Evolutionary conservation across 1,140 invertebrate genomes (phyloP).

Genomic region (Xylocopa sonorina): DNA sequence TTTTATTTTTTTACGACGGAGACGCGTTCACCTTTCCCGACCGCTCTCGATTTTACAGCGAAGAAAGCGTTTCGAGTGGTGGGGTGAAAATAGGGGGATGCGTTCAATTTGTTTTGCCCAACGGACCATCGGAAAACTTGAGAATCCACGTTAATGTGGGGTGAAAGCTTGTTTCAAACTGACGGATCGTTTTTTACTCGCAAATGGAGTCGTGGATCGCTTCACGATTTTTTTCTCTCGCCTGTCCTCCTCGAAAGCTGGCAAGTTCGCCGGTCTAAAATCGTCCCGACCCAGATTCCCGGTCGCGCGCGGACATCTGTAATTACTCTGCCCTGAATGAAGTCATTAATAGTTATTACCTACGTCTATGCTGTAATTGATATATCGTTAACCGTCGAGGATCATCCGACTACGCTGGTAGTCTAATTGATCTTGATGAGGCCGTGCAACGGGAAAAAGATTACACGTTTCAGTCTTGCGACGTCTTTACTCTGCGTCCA

Average conservation of each 20-base stretch:
- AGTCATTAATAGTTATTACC: constrained; percentile 70
- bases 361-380: constrained; percentile 69
- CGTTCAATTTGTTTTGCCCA: too few species aligned
- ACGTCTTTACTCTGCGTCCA: constrained; percentile 1
- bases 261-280: constrained; percentile 25
- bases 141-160: background rate
- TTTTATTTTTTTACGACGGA: too few species aligned
- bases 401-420: constrained; percentile 56
- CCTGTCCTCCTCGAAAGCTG: too few species aligned
- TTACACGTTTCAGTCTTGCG: constrained; percentile 46
- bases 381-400: constrained; percentile 69
- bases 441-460: constrained; percentile 54
- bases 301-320: constrained; percentile 40
- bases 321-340: constrained; percentile 69
- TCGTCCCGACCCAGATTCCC: constrained; percentile 52
- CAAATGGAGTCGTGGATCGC: background rate
- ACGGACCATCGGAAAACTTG: background rate
- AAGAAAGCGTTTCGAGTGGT: background rate
- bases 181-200: background rate
- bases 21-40: too few species aligned
- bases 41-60: background rate
- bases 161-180: background rate
- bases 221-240: too few species aligned
- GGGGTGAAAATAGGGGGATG: background rate
- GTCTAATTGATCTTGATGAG: constrained; percentile 68